phyloP scores from a whole-genome alignment of 2,113 vertebrate genomes.

The Pangasianodon hypophthalmus region DNA sequence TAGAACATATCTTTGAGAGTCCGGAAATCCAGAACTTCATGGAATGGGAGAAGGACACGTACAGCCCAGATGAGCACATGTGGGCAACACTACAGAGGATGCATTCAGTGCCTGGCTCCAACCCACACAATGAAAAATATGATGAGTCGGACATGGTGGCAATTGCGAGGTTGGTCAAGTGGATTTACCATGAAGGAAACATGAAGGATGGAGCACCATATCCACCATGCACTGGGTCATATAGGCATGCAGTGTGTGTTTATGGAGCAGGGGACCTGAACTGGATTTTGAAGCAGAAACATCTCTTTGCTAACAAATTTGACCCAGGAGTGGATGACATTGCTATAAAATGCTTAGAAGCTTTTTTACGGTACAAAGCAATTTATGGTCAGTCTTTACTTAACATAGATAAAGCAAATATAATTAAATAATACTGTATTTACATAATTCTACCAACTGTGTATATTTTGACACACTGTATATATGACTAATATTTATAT shows the following conservation, averaged over 20 bases:
- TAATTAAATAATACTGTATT: neutral
- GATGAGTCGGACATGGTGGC: slow-evolving; percentile 82
- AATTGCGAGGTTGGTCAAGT: slow-evolving; percentile 84
- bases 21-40: slow-evolving; percentile 67
- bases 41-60: slow-evolving; percentile 89
- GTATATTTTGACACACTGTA: neutral
- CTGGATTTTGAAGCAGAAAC: slow-evolving; percentile 83
- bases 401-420: neutral
- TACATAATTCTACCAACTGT: neutral
- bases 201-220: slow-evolving; percentile 79
- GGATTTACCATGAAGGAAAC: slow-evolving; percentile 77
- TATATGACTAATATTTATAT: neutral
- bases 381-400: slow-evolving; percentile 58
- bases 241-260: slow-evolving; percentile 79
- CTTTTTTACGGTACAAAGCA: slow-evolving; percentile 76
- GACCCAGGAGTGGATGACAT: slow-evolving; percentile 80
- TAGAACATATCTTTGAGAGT: slow-evolving; percentile 74
- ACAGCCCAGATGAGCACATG: slow-evolving; percentile 89
- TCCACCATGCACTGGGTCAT: slow-evolving; percentile 74
- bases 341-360: slow-evolving; percentile 83
- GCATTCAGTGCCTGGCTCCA: slow-evolving; percentile 78
- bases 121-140: slow-evolving; percentile 74
- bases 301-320: slow-evolving; percentile 93
- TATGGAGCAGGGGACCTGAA: slow-evolving; percentile 83
- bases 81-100: slow-evolving; percentile 90